Evolutionary conservation across 2,797 vertebrate species (phyloP).

Genomic region (Galaxias olidus): DNA sequence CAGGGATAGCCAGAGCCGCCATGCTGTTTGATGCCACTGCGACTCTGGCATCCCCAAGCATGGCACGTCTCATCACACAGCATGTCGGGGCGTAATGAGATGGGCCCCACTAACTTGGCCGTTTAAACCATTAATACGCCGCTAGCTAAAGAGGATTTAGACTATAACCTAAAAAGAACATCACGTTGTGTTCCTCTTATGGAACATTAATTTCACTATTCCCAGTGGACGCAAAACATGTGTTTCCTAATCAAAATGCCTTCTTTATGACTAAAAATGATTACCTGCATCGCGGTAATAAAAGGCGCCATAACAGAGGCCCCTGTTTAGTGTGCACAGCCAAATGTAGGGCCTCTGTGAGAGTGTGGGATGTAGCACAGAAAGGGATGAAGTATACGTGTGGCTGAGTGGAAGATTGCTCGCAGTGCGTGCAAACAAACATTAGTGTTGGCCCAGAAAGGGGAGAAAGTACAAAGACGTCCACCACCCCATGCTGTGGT

Average conservation of each 20-base stretch:
- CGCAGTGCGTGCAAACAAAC: constrained; percentile 12
- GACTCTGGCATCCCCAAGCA: background rate
- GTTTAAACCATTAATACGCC: background rate
- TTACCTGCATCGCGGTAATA: background rate
- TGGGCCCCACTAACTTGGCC: background rate
- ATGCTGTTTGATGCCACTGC: background rate
- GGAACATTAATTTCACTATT: background rate
- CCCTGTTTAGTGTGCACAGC: background rate
- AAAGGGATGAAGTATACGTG: background rate
- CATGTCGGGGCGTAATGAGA: background rate
- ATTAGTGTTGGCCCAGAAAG: background rate
- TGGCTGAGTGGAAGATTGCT: constrained; percentile 6
- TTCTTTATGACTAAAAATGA: background rate
- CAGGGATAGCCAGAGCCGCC: no score
- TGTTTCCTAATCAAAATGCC: constrained; percentile 2
- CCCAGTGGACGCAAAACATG: background rate
- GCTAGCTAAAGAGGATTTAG: constrained; percentile 2
- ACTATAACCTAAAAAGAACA: background rate
- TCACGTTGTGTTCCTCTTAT: background rate
- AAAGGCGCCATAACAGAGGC: background rate
- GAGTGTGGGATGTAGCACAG: background rate
- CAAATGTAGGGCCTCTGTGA: background rate
- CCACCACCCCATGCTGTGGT: no score
- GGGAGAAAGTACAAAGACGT: background rate
- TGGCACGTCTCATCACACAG: background rate